These are phyloP conservation scores for Halocynthia roretzi DNA, from an alignment of 23 tunicate species.

Conservation along the genomic window DNA sequence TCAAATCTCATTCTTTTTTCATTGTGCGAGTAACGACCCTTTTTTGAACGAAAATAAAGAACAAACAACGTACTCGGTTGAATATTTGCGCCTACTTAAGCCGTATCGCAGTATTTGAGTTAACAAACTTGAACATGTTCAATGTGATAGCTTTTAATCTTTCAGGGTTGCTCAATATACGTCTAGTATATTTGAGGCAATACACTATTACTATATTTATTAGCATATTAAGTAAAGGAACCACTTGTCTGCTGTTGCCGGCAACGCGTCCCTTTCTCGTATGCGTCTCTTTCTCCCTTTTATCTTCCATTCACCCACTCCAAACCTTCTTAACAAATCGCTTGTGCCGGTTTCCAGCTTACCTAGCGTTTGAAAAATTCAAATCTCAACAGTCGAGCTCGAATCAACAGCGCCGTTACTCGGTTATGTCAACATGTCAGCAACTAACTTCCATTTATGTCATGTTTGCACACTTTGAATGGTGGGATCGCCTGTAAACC, in stretches of 20 bases:
- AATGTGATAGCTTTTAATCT: no score
- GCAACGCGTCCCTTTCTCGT: not conserved
- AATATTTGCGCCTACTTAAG: no score
- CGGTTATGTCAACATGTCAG: conserved; percentile 45
- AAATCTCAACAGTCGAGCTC: conserved; percentile 65
- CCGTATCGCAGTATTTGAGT: no score
- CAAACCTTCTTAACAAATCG: conserved; percentile 5
- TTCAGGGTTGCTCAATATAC: no score
- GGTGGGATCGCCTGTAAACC: not conserved
- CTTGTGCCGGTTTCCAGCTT: conserved; percentile 13
- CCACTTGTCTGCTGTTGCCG: not conserved
- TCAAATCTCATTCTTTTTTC: no score
- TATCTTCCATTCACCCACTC: conserved; percentile 7
- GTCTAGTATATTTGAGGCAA: no score
- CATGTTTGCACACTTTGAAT: not conserved
- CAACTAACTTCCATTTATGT: conserved; percentile 30
- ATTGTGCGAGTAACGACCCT: no score
- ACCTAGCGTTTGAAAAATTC: conserved; percentile 66
- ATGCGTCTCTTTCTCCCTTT: conserved; percentile 8
- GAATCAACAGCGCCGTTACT: conserved; percentile 33
- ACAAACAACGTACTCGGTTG: no score
- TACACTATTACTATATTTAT: no score
- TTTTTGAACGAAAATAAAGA: no score
- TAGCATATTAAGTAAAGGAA: not conserved
- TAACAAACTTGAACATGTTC: no score